phyloP scores from a whole-genome alignment of 2,797 vertebrate species.

The Ceyx erithaca region DNA sequence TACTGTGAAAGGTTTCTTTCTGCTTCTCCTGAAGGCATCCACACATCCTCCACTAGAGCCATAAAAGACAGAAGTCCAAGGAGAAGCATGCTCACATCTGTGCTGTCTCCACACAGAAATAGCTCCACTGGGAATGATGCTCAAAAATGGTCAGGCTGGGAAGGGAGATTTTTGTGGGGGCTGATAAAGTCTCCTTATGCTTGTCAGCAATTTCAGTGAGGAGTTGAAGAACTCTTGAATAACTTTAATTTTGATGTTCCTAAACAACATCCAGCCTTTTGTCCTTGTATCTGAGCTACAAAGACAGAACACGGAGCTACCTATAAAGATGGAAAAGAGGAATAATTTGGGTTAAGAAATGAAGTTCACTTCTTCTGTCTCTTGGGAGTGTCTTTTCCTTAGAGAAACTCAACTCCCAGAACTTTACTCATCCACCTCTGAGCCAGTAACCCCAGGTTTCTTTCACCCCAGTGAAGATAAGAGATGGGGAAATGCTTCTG shows the following conservation, averaged over 20 bases:
- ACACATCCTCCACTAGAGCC: background rate
- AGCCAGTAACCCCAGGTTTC: background rate
- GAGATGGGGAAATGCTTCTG: background rate
- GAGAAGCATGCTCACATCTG: background rate
- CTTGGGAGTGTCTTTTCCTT: fast-evolving
- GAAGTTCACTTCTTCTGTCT: background rate
- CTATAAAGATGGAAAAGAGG: background rate
- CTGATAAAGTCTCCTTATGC: background rate
- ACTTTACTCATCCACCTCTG: background rate
- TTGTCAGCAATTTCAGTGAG: background rate
- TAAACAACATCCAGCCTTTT: background rate
- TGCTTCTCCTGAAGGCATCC: background rate
- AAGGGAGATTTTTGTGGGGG: background rate
- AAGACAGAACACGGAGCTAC: background rate
- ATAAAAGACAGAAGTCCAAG: background rate
- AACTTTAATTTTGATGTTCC: background rate
- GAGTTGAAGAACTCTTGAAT: background rate
- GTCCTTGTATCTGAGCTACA: background rate
- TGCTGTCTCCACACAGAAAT: background rate
- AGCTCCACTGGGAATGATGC: background rate
- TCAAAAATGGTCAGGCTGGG: background rate
- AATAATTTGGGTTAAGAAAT: background rate
- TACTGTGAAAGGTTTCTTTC: background rate
- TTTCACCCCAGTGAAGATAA: background rate
- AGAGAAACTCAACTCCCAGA: background rate